A percentile compares a stretch with the other conserved stretches of the same genome.
These are phyloP conservation scores for Eupithecia inturbata DNA, from an alignment of 2,888 invertebrate species.

Conservation along the genomic window DNA sequence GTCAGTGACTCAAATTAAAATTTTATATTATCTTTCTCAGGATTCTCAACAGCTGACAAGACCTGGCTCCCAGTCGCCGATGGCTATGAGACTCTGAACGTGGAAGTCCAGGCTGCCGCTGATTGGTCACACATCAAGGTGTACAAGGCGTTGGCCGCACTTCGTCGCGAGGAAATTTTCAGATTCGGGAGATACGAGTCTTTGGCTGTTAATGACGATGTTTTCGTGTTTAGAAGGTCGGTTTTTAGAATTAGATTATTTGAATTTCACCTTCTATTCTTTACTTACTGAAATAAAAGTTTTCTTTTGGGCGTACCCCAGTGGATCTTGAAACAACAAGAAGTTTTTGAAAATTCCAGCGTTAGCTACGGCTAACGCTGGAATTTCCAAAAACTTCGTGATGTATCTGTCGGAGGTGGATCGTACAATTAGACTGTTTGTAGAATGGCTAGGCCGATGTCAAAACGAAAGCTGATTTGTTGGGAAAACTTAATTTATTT, in stretches of 20 bases:
- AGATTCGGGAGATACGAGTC: slow-evolving; percentile 82
- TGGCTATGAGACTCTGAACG: slow-evolving; percentile 85
- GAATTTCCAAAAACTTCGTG: neutral
- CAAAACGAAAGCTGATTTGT: too few relatives aligned
- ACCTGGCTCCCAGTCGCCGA: slow-evolving; percentile 88
- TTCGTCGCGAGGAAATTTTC: slow-evolving; percentile 82
- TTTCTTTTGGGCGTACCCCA: too few relatives aligned
- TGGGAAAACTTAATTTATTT: too few relatives aligned
- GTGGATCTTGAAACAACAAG: too few relatives aligned
- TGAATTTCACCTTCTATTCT: neutral
- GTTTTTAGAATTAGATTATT: neutral
- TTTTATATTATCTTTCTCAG: slow-evolving; percentile 53
- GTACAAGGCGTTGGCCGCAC: slow-evolving; percentile 82
- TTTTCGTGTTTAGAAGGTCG: slow-evolving; percentile 84
- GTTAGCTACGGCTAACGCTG: too few relatives aligned
- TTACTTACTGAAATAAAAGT: neutral
- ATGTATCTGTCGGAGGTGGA: neutral
- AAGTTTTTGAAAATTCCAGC: too few relatives aligned
- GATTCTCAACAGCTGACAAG: slow-evolving; percentile 83
- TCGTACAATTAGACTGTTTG: too few relatives aligned
- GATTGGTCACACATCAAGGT: slow-evolving; percentile 85
- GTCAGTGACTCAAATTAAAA: neutral
- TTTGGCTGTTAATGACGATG: slow-evolving; percentile 78
- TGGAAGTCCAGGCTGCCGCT: slow-evolving; percentile 77
- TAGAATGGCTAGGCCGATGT: too few relatives aligned